phyloP scores from a whole-genome alignment of 2,797 vertebrate genomes.

The Poecilia velifera region DNA sequence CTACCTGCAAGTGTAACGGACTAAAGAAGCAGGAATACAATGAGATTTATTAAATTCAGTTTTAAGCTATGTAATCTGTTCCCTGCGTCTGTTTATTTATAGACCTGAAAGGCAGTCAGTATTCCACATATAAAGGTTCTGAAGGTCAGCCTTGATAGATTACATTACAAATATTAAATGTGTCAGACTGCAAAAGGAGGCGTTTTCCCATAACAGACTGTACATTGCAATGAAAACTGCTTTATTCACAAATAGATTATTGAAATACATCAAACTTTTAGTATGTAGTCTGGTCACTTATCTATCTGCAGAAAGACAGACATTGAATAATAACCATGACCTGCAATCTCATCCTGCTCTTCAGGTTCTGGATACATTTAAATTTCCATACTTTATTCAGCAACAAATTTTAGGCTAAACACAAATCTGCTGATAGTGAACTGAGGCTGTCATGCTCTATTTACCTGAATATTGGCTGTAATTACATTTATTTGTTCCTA shows the following conservation, averaged over 20 bases:
- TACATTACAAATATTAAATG: constrained; percentile 6
- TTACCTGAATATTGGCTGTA: not conserved
- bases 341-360: not conserved
- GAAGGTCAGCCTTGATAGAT: constrained; percentile 18
- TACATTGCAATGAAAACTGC: not conserved
- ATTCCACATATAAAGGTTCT: constrained; percentile 3
- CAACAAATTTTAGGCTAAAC: not conserved
- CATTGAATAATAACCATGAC: not conserved
- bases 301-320: not conserved
- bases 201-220: not conserved
- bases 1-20: constrained; percentile 29
- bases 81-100: constrained; percentile 40
- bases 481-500: constrained; percentile 5
- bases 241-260: constrained; percentile 12
- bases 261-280: constrained; percentile 13
- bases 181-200: constrained; percentile 2
- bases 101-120: constrained; percentile 13
- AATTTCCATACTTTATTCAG: not conserved
- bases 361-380: not conserved
- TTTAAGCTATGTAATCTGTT: constrained; percentile 20
- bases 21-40: constrained; percentile 20
- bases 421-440: not conserved
- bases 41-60: constrained; percentile 28
- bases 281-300: not conserved
- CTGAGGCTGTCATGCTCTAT: not conserved